Percentiles rank a stretch among this genome's conserved stretches.
These are phyloP conservation scores for Chelonoidis abingdonii DNA, from an alignment of 2,113 vertebrate genomes.

Conservation along the genomic window DNA sequence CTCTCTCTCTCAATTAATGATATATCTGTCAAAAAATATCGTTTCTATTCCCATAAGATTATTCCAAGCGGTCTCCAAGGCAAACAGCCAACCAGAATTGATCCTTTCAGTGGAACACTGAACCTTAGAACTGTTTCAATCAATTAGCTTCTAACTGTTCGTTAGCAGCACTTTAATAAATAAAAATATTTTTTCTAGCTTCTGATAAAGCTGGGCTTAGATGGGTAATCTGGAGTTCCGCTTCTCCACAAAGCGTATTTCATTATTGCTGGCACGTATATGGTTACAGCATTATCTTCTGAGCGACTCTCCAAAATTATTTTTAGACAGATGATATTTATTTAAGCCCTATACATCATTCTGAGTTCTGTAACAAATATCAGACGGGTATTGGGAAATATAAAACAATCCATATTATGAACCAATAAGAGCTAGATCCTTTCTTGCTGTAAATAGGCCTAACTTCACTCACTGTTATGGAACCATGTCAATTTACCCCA, in stretches of 20 bases:
- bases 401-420: neutral
- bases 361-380: conserved; percentile 58
- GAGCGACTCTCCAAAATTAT: conserved; percentile 23
- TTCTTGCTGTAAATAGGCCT: neutral
- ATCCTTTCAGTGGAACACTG: conserved; percentile 26
- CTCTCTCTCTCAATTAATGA: neutral
- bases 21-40: rapidly evolving
- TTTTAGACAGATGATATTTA: conserved; percentile 41
- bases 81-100: conserved; percentile 15
- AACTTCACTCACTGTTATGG: neutral
- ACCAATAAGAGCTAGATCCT: neutral
- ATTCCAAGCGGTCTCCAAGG: neutral
- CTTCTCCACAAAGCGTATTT: conserved; percentile 43
- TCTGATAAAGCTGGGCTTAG: conserved; percentile 3
- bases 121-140: conserved; percentile 47
- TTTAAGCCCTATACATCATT: conserved; percentile 4
- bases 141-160: conserved; percentile 56
- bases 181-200: conserved; percentile 13
- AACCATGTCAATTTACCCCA: neutral
- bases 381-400: neutral
- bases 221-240: conserved; percentile 28
- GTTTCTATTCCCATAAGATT: neutral
- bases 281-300: conserved; percentile 42
- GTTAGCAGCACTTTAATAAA: conserved; percentile 27
- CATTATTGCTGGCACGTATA: neutral